Percentiles rank a stretch among this genome's conserved stretches.
Conservation (phyloP, 1,140 invertebrate species). For the Steinernema khuongi region DNA sequence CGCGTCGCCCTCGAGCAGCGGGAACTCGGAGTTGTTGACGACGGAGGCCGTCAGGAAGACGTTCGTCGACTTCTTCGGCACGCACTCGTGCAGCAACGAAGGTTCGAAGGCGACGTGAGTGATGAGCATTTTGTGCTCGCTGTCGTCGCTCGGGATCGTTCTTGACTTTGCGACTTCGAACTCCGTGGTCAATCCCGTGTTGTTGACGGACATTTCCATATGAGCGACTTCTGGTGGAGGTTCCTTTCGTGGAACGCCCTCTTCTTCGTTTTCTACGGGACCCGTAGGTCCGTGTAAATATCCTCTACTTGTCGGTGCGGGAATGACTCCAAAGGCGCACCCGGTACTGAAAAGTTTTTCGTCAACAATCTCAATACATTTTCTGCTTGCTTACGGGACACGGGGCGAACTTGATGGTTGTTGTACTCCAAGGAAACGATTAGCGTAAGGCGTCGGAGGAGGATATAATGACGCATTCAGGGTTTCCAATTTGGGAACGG, state of each 20-base stretch:
- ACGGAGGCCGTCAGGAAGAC: constrained; percentile 60
- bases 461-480: constrained; percentile 48
- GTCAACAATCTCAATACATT: too few relatives aligned
- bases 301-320: too few relatives aligned
- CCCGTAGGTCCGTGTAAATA: too few relatives aligned
- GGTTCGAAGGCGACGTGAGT: constrained; percentile 56
- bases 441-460: not conserved
- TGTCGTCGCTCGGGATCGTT: constrained; percentile 58
- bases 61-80: constrained; percentile 58
- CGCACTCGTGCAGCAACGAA: constrained; percentile 57
- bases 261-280: too few relatives aligned
- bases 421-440: not conserved
- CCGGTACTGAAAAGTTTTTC: too few relatives aligned
- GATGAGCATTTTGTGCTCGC: constrained; percentile 52
- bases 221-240: not conserved
- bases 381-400: too few relatives aligned
- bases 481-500: constrained; percentile 57
- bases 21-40: constrained; percentile 58
- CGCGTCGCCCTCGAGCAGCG: constrained; percentile 59
- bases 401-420: too few relatives aligned
- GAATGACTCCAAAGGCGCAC: too few relatives aligned
- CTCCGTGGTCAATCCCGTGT: constrained; percentile 41
- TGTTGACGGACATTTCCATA: constrained; percentile 8
- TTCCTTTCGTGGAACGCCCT: too few relatives aligned
- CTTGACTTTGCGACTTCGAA: constrained; percentile 56